Evolutionary conservation across 2,888 invertebrate species (phyloP), one percentile per base, ranked within the genome.

Genomic region (Caprella mutica): DNA sequence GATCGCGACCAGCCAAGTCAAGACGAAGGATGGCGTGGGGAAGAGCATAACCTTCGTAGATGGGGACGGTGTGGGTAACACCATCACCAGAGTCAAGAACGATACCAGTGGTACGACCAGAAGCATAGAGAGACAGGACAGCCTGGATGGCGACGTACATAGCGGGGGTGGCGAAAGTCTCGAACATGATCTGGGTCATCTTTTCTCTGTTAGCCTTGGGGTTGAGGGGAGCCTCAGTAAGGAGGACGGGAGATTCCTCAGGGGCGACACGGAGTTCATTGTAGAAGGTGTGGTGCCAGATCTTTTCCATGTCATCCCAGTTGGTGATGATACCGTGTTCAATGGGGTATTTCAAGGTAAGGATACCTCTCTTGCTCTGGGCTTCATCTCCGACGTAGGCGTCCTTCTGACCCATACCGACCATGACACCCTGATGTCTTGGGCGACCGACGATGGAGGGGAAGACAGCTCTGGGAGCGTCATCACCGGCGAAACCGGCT

Each of bases 331-430:
- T 43, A 3, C 43, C 43, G 23, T 43, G 43, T 26, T 43, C 43
- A 9, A 43, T 19, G 2, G 43, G 43, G 23, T 43, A 43, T 4
- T 43, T 43, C 24, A 43, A 4, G 26, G 43, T 43, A 23, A 43
- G 50, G 70, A 77, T 74, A 70, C 76, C 76, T 68, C 77, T 69
- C 70, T 77, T 93, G 79, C 86, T 86, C 77, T 93, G 92, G 71
- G 92, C 92, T 77, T 93, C 93, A 74, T 93, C 92, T 62, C 92
- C 93, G 58, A 93, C 92, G 75, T 93, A 93, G 67, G 86, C 86
- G 78, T 93, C 93, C 77, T 93, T 93, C 68, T 73, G 72, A 56
- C 73, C 74, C 72, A 75, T 73, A 56, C 73, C 74, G 57, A 74
- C 73, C 73, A 75, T 75, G 62, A 75, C 73, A 43, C 58, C 73